phyloP scores from a whole-genome alignment of 2,888 invertebrate genomes.

The Apotomis capreana region DNA sequence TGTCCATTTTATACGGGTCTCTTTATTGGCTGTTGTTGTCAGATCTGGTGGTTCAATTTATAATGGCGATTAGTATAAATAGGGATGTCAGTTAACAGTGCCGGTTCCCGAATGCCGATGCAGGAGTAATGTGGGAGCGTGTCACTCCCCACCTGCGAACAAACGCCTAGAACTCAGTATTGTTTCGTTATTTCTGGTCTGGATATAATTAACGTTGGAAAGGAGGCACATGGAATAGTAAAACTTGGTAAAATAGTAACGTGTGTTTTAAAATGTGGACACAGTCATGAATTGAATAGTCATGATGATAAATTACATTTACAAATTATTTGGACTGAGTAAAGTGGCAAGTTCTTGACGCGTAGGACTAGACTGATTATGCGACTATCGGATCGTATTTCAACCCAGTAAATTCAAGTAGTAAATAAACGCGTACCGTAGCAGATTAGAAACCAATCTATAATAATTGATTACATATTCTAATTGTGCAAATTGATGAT shows the following conservation, averaged over 20 bases:
- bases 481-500: no score
- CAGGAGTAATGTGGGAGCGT: conserved; percentile 41
- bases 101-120: conserved; percentile 40
- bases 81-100: conserved; percentile 41
- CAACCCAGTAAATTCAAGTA: no score
- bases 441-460: no score
- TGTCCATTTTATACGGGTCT: conserved; percentile 27
- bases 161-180: conserved; percentile 38
- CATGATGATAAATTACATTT: no score
- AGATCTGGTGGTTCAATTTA: conserved; percentile 24
- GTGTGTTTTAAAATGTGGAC: neutral
- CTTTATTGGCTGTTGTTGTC: neutral
- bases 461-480: no score
- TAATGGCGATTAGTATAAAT: conserved; percentile 36
- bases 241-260: neutral
- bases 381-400: no score
- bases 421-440: no score
- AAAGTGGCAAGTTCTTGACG: no score
- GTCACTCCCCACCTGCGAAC: conserved; percentile 40
- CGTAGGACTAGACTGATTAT: no score
- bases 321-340: no score
- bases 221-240: conserved; percentile 18
- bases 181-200: conserved; percentile 38
- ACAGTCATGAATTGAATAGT: no score
- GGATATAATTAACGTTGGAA: conserved; percentile 31